phyloP scores from a whole-genome alignment of 2,888 invertebrate species.

The Brachyptera risi region DNA sequence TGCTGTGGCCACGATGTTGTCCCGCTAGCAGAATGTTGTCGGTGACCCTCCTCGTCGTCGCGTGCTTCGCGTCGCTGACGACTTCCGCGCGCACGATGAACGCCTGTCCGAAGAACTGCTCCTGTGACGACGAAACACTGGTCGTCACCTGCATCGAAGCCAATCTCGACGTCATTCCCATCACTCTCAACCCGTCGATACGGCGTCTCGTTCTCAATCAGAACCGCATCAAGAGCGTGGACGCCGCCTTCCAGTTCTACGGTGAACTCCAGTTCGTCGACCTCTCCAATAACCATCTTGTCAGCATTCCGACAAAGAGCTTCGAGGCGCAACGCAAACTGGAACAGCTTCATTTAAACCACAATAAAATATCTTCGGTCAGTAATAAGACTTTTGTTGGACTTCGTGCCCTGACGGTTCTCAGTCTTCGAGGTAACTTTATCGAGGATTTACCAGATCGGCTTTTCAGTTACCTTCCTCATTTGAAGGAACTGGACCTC shows the following conservation, averaged over 20 bases:
- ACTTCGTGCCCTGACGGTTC: slow-evolving; percentile 68
- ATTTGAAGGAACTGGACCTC: slow-evolving; percentile 79
- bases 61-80: slow-evolving; percentile 24
- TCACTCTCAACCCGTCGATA: slow-evolving; percentile 86
- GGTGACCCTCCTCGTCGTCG: slow-evolving; percentile 17
- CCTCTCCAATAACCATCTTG: slow-evolving; percentile 77
- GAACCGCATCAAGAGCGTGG: slow-evolving; percentile 83
- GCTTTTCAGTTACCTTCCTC: slow-evolving; percentile 67
- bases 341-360: slow-evolving; percentile 76
- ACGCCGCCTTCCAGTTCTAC: slow-evolving; percentile 81
- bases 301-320: slow-evolving; percentile 73
- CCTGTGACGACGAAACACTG: slow-evolving; percentile 84
- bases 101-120: slow-evolving; percentile 82
- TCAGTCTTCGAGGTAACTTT: slow-evolving; percentile 78
- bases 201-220: slow-evolving; percentile 74
- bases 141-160: slow-evolving; percentile 83
- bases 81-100: slow-evolving; percentile 56
- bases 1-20: slow-evolving; percentile 11
- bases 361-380: slow-evolving; percentile 78
- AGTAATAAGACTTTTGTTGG: slow-evolving; percentile 77
- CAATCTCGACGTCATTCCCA: slow-evolving; percentile 83
- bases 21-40: slow-evolving; percentile 17
- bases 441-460: slow-evolving; percentile 72
- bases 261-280: slow-evolving; percentile 80
- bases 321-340: slow-evolving; percentile 77